Percentiles rank a stretch among this genome's conserved stretches.
Evolutionary conservation across 2,113 vertebrate genomes (phyloP).

Genomic region (Cryptotis parvus): DNA sequence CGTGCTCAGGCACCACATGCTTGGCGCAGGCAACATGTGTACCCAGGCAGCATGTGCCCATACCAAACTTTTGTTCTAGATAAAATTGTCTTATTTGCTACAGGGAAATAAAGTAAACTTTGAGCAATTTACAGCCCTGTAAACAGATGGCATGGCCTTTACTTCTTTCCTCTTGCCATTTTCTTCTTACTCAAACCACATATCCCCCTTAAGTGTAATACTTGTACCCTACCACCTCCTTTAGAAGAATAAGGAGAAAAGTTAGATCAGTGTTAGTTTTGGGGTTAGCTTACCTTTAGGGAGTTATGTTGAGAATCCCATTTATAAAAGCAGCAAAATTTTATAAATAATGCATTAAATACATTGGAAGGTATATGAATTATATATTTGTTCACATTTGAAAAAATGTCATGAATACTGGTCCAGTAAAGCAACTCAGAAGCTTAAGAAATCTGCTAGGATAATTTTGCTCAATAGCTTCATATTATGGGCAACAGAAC

Average conservation of each 20-base stretch:
- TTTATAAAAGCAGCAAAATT: conserved; percentile 74
- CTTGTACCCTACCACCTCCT: background rate
- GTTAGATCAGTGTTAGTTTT: conserved; percentile 47
- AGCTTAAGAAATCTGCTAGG: conserved; percentile 24
- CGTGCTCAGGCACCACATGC: too few species aligned
- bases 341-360: conserved; percentile 77
- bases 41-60: too few species aligned
- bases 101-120: conserved; percentile 21
- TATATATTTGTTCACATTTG: conserved; percentile 73
- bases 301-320: conserved; percentile 63
- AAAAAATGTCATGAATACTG: conserved; percentile 51
- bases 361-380: conserved; percentile 74
- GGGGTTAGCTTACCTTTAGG: conserved; percentile 62
- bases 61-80: conserved; percentile 25
- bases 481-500: background rate
- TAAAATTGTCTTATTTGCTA: background rate
- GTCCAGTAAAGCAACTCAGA: conserved; percentile 66
- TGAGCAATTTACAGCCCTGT: background rate
- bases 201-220: background rate
- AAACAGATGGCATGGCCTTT: background rate
- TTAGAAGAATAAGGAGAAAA: conserved; percentile 31
- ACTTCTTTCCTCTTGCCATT: background rate
- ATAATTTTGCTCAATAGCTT: conserved; percentile 54
- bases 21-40: too few species aligned
- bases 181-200: background rate